Evolutionary conservation across 2,113 vertebrate species (phyloP), one percentile per base, ranked within the genome.

Genomic region (Orthochromis indermauri): DNA sequence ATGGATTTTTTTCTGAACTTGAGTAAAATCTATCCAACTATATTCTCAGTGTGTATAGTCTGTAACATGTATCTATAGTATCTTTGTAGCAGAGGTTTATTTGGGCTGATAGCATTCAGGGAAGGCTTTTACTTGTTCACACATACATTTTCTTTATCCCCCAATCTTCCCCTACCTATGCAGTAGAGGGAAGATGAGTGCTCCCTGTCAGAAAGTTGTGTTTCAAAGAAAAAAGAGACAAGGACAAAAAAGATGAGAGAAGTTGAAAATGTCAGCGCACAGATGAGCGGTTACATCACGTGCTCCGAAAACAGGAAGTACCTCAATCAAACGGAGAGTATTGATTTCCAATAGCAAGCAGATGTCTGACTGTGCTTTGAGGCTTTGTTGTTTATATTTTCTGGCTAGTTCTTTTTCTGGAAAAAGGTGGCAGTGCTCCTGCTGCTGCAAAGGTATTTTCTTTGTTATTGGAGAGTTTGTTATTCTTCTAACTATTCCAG

Each of bases 271-370:
- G 89, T 89, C 91, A 71, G 85, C 49, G 71, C 35, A 4, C 4
- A 63, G 45, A 89, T 7, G 12, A 90, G 61, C 49, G 21, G 33
- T 85, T 84, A 26, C 3, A 49, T 92, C 89, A 91, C 79, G 45
- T 91, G 76, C 17, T 81, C 53, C 16, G 57, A 86, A 81, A 82
- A 83, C 80, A 90, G 86, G 83, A 91, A 86, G 89, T 80, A 37
- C 12, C 35, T 54, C 28, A 8, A 40, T 88, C 80, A 91, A 82
- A 91, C 82, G 59, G 81, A 88, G 54, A 63, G 37, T 81, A 95
- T 94, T 88, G 93, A 92, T 95, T 95, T 95, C 82, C 86, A 79
- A 90, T 90, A 57, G 83, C 61, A 55, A 89, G 80, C n/a, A 87
- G 84, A 90, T 85, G 86, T 88, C 85, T 82, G 79, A 53, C 47